Percentiles rank a stretch among this genome's conserved stretches.
Evolutionary conservation across 2,888 invertebrate genomes (phyloP).

Genomic region (Xestoiulus laeticollis): DNA sequence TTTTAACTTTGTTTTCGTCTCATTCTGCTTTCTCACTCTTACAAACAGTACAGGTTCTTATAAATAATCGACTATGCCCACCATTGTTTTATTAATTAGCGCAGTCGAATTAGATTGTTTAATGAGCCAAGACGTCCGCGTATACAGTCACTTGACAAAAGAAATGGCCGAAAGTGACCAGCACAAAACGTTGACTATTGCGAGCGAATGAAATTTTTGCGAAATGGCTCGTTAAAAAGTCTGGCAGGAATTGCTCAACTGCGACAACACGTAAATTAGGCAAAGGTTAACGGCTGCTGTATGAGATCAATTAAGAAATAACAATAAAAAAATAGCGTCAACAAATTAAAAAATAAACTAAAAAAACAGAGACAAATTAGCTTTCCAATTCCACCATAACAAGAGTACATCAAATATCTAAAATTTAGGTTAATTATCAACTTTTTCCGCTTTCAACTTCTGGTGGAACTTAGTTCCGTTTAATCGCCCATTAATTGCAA

Average conservation of each 20-base stretch:
- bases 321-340: not conserved
- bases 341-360: constrained; percentile 12
- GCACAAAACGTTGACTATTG: not conserved
- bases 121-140: not conserved
- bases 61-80: not conserved
- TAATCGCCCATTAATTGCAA: not conserved
- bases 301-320: constrained; percentile 23
- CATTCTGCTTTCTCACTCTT: not conserved
- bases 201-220: too few relatives aligned
- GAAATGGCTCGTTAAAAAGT: constrained; percentile 10
- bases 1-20: not conserved
- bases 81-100: not conserved
- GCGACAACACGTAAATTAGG: not conserved
- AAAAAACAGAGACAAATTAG: not conserved
- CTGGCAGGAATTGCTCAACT: not conserved
- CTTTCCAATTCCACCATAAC: not conserved
- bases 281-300: constrained; percentile 24
- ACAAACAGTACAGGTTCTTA: not conserved
- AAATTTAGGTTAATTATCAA: constrained; percentile 20
- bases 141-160: not conserved
- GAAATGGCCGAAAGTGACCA: not conserved
- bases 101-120: not conserved
- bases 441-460: not conserved
- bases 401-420: not conserved
- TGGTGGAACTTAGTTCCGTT: not conserved